Evolutionary conservation across 2,113 vertebrate species (phyloP), one percentile per base, ranked within the genome.

Genomic region (Tangachromis dhanisi): DNA sequence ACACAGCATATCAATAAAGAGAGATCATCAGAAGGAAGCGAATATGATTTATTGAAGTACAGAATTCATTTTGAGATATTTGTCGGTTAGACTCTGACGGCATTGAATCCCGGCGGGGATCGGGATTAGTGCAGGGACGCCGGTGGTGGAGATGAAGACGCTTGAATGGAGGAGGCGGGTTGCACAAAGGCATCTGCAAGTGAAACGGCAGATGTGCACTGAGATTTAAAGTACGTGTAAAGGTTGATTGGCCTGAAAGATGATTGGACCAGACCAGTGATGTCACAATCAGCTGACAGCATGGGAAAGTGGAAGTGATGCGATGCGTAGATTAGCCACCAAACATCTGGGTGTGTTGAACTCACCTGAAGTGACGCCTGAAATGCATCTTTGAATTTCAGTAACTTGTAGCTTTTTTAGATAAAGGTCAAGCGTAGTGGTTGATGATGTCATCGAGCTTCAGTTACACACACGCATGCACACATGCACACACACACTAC

Each of bases 121-220:
- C 2, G 6, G 1, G 31, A 63, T 35, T 35, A 35, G 6, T 12
- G 59, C 31, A 0, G 6, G 59, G 17, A 63, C 0, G 2, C 59
- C 4, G 17, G 59, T n/a, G 59, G 9, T 63, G 59, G 59, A 63
- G 59, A 63, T 63, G 59, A 35, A 35, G 59, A 35, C 35, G 31
- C 31, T 63, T 63, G 59, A 0, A 19, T 0, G 16, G 9, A 63
- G 59, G 59, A 35, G 31, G 59, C 0, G 0, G 17, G 31, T 0
- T 35, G 1, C 59, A 63, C 31, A 63, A 19, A 63, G 59, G 4
- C 31, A 19, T 0, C 1, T 63, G 17, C 6, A 63, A 35, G 31
- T n/a, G 59, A 35, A 7, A 35, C 7, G 59, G 0, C 17, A 63
- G 59, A 11, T 3, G 31, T 35, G 17, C 6, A 0, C 59, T 35